phyloP scores from a whole-genome alignment of 2,888 invertebrate genomes.

The Macrophya annulata region DNA sequence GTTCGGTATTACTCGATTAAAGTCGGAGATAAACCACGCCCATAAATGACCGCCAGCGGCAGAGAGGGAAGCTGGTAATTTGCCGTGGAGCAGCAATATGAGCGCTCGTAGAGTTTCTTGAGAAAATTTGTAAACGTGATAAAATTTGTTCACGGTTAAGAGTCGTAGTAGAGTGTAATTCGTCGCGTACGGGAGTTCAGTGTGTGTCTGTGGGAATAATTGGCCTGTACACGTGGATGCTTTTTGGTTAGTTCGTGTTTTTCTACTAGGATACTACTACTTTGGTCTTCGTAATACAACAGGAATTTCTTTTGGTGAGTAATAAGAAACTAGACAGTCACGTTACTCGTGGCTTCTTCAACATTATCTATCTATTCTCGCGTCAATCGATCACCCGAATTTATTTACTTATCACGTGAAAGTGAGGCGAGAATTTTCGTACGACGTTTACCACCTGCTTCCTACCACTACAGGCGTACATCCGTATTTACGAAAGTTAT shows the following conservation, averaged over 20 bases:
- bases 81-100: slow-evolving; percentile 69
- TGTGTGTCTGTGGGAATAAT: slow-evolving; percentile 67
- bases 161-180: slow-evolving; percentile 67
- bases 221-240: slow-evolving; percentile 66
- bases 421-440: slow-evolving; percentile 19
- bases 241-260: slow-evolving; percentile 66
- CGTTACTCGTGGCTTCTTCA: background rate
- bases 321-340: slow-evolving; percentile 32
- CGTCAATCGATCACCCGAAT: background rate
- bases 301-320: slow-evolving; percentile 70
- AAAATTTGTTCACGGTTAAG: slow-evolving; percentile 20
- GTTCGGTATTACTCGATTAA: slow-evolving; percentile 60
- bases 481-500: slow-evolving; percentile 9
- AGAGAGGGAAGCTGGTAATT: slow-evolving; percentile 72
- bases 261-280: slow-evolving; percentile 63
- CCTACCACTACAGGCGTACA: slow-evolving; percentile 4
- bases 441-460: slow-evolving; percentile 21
- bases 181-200: slow-evolving; percentile 63
- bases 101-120: slow-evolving; percentile 70
- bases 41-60: slow-evolving; percentile 61
- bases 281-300: slow-evolving; percentile 58
- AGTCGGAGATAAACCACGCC: slow-evolving; percentile 69
- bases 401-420: slow-evolving; percentile 24
- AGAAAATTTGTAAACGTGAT: slow-evolving; percentile 67
- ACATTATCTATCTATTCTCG: background rate